phyloP scores from a whole-genome alignment of 1,140 invertebrate species.

The Asbolus verrucosus region DNA sequence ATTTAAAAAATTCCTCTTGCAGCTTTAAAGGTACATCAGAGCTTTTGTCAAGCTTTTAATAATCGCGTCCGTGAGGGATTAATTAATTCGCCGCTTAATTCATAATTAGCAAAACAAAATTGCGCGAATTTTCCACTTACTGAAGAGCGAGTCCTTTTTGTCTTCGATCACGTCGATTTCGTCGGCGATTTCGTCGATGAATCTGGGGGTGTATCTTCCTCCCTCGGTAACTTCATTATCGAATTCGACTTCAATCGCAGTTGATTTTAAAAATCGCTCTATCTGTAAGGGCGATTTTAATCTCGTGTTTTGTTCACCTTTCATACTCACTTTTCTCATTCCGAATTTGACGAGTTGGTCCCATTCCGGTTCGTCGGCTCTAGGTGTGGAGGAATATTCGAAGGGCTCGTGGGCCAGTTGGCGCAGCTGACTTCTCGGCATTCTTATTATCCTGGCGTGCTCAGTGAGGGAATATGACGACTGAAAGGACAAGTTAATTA shows the following conservation, averaged over 20 bases:
- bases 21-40: too few relatives aligned
- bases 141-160: constrained; percentile 81
- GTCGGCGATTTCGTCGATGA: constrained; percentile 84
- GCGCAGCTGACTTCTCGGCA: constrained; percentile 73
- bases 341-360: constrained; percentile 81
- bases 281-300: constrained; percentile 64
- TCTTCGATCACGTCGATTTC: constrained; percentile 84
- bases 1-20: too few relatives aligned
- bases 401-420: constrained; percentile 74
- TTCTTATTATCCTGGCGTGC: constrained; percentile 75
- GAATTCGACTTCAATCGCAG: constrained; percentile 78
- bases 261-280: constrained; percentile 78
- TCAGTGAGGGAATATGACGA: constrained; percentile 72
- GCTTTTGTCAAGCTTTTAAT: too few relatives aligned
- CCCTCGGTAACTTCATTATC: constrained; percentile 77
- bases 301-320: neutral
- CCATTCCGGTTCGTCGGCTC: constrained; percentile 82
- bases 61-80: too few relatives aligned
- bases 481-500: constrained; percentile 54
- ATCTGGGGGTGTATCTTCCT: constrained; percentile 79
- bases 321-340: constrained; percentile 71
- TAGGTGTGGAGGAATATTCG: constrained; percentile 74
- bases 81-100: neutral
- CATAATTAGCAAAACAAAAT: neutral
- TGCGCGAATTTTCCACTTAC: constrained; percentile 69